Percentiles rank a stretch among this genome's conserved stretches.
phyloP scores from a whole-genome alignment of 1,140 invertebrate species.

The Drosophila seguyi region DNA sequence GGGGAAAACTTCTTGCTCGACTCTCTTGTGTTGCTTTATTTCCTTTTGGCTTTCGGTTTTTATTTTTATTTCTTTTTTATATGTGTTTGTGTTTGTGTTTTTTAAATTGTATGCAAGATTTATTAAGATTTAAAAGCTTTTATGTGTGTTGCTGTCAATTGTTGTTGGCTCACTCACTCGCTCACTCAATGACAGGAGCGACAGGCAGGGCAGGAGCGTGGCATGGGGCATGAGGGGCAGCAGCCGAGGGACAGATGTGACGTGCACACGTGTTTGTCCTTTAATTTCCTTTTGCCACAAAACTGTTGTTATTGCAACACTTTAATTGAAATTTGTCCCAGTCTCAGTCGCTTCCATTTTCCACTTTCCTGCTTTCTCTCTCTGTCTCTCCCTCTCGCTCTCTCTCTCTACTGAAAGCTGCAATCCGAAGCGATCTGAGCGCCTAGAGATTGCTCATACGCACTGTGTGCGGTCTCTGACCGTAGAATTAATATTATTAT shows the following conservation, averaged over 20 bases:
- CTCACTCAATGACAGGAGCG: slow-evolving; percentile 8
- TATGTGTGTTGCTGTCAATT: slow-evolving; percentile 81
- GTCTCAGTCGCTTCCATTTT: neutral
- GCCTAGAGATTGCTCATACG: slow-evolving; percentile 44
- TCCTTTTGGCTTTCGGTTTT: slow-evolving; percentile 34
- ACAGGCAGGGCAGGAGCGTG: neutral
- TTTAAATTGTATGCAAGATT: slow-evolving; percentile 84
- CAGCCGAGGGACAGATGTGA: neutral
- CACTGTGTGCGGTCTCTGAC: slow-evolving; percentile 37
- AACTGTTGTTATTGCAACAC: slow-evolving; percentile 57
- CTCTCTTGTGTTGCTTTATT: slow-evolving; percentile 42
- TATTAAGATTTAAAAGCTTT: slow-evolving; percentile 85
- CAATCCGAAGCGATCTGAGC: neutral
- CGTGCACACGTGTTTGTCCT: slow-evolving; percentile 44
- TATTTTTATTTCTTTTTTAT: slow-evolving; percentile 18
- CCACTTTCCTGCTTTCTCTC: neutral
- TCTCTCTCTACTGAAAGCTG: neutral
- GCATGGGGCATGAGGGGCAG: neutral
- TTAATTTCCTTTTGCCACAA: slow-evolving; percentile 47
- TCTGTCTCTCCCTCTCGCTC: neutral
- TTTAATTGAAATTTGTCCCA: slow-evolving; percentile 64
- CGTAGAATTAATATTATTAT: slow-evolving; percentile 52
- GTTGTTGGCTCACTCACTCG: slow-evolving; percentile 28
- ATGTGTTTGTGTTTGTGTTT: slow-evolving; percentile 54
- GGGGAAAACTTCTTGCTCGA: slow-evolving; percentile 12